These are phyloP conservation scores for Typhlichthys eigenmanni DNA, from an alignment of 2,797 vertebrate species.

Conservation along the genomic window DNA sequence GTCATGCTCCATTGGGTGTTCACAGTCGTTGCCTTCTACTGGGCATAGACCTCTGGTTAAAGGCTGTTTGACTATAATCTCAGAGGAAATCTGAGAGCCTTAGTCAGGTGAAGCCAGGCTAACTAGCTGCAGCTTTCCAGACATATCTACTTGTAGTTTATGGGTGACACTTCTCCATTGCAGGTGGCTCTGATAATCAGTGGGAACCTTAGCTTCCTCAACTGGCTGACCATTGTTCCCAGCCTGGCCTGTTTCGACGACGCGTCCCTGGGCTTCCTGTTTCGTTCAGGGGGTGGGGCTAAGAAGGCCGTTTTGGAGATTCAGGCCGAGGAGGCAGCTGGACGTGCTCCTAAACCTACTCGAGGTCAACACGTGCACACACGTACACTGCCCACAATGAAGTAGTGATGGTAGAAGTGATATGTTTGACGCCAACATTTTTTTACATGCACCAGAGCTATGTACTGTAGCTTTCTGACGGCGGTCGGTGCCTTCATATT, in stretches of 20 bases:
- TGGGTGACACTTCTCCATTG: constrained; percentile 1
- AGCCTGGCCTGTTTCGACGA: constrained; percentile 93
- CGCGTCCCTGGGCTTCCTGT: constrained; percentile 77
- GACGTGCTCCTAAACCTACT: constrained; percentile 25
- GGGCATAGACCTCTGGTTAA: too few species aligned
- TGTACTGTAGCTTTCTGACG: too few species aligned
- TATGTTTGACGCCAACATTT: too few species aligned
- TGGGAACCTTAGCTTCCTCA: constrained; percentile 95
- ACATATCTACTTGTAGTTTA: background rate
- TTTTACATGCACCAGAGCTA: too few species aligned
- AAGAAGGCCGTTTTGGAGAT: constrained; percentile 66
- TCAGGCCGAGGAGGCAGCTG: constrained; percentile 51
- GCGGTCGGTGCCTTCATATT: too few species aligned
- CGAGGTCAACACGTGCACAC: constrained; percentile 61
- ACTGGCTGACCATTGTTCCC: constrained; percentile 95
- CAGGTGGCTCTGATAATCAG: constrained; percentile 89
- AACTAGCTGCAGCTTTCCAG: too few species aligned
- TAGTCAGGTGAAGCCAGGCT: too few species aligned
- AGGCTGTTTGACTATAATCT: too few species aligned
- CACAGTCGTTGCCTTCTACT: too few species aligned
- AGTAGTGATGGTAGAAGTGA: background rate
- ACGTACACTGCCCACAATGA: constrained; percentile 1
- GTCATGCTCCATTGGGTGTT: too few species aligned
- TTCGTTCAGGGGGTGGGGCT: constrained; percentile 59
- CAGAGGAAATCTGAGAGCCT: too few species aligned